Base-by-base conservation (phyloP, 2,113 vertebrate species). In the Patagioenas fasciata region DNA sequence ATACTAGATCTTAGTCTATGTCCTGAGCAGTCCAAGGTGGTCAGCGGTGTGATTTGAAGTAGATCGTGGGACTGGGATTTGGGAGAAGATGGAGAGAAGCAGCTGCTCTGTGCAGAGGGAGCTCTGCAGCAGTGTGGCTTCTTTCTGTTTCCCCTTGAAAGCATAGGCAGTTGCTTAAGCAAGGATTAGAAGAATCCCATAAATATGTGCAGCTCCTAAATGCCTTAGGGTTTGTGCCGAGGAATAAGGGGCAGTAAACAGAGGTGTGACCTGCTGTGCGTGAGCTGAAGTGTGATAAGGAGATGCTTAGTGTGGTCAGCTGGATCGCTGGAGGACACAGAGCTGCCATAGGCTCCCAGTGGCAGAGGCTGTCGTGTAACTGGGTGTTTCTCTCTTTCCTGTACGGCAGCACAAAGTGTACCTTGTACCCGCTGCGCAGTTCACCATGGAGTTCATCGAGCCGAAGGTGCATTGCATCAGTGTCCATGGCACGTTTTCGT, bases 391-490 rank as follows among this genome's bases (percentile, higher is more conserved):
- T 93, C 20, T 34, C 23, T 26, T 11, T 24, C 40, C 12, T 1
- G 0, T 38, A 53, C n/a, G 83, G 2, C 97, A 99, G 99, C 98
- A 99, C 95, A 98, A 99, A 36, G 94, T 98, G 32, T 98, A 97
- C 89, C 97, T 99, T 89, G 87, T 99, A 19, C 99, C 98, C 2
- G 80, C 86, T 81, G 98, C 97, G 4, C 96, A 97, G 57, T 99
- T 99, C 95, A 98, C 97, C 60, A 53, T 98, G 95, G 99, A 99
- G 97, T 98, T 98, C 7, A 86, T 99, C 5, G 97, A 98, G 71
- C 99, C 99, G 0, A 98, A 94, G 48, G 97, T 99, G 58, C 98
- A 97, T 92, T 99, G 99, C 91, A 98, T 99, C 96, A 97, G 98
- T 26, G 94, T 96, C 42, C 99, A 99, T 0, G 99, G 99, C 15